Evolutionary conservation across 1,140 invertebrate genomes (phyloP), one percentile per base, ranked within the genome.

Genomic region (Branchinecta lynchi): DNA sequence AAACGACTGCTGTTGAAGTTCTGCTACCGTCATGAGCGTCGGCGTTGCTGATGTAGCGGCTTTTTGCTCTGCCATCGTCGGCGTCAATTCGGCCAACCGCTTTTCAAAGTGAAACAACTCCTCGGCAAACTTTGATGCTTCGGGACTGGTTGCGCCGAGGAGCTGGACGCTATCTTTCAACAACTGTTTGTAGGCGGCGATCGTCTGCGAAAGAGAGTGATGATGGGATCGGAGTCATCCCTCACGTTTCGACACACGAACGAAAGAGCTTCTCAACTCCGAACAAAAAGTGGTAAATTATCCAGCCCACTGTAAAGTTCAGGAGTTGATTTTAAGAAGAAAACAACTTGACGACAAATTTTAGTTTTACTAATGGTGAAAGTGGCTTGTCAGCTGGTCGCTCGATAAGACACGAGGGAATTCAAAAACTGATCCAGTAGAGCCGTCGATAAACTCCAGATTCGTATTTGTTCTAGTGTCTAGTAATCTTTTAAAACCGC

Each of bases 61-160:
- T 32, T 80, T 73, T 44, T 75, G 74, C 43, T 70, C 70, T 6
- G 74, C 72, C 51, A 60, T 60, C 43, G 77, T 73, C 0, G 80
- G 80, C 65, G 79, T 80, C 66, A 83, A 80, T 74, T 84, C 82
- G 5, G 84, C 85, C 0, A 86, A 77, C 21, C 84, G 73, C 73
- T 80, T 81, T 74, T 86, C 85, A 74, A 84, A 85, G 65, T 77
- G 77, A 74, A 82, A 86, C 43, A 85, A 80, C 71, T 85, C 82
- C 7, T 82, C 78, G 8, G 81, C 80, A 74, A 85, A 86, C 66
- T 77, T 79, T 0, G 76, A 72, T 0, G 84, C 81, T 20, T 81
- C 77, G 9, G 75, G 73, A 43, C 75, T 78, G 12, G 79, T 80
- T 6, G 81, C 81, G n/a, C 80, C 80, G 43, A 86, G 74, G 6